Evolutionary conservation across 2,797 vertebrate genomes (phyloP), one percentile per base, ranked within the genome.

Genomic region (Phrynocephalus vlangalii): DNA sequence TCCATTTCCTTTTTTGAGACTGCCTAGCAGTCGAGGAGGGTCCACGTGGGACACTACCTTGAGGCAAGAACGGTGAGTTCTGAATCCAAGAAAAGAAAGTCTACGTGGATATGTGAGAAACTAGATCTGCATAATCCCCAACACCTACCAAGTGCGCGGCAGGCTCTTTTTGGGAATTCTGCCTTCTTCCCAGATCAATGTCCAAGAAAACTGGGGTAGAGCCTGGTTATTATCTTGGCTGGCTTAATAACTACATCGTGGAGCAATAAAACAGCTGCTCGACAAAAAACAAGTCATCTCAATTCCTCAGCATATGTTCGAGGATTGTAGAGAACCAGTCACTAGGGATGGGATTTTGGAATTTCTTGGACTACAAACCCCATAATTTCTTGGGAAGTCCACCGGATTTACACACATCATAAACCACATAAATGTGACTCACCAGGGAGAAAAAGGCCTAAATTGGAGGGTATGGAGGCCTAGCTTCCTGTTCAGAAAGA

Each of bases 161-260:
- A 76, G 33, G 38, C 28, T 72, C 33, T 75, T 84, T 84, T 60
- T 8, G 24, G 33, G 30, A 52, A 26, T 20, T 22, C 22, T 71
- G 26, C 8, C 67, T 66, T 88, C 52, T 52, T 68, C 26, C 26
- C 52, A 2, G 24, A n/a, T 76, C 26, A 10, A n/a, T 0, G 0
- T 77, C 86, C 83, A 15, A 75, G 3, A 22, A 0, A 7, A 5
- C 60, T 63, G 60, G 30, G 30, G 16, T 1, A 0, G 44, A 0
- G 79, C 28, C 15, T 4, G 83, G 71, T 80, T 13, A 56, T 0
- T 0, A 72, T 60, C 0, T 50, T 0, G 1, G 33, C 26, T 0
- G 1, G 18, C 18, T 50, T 0, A 1, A 0, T 56, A 85, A 84
- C n/a, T 84, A 20, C 0, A 1, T 24, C 85, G 7, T 6, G 0